phyloP scores from a whole-genome alignment of 30 jellyfish, hydroid and myxozoan genomes.

The Nemopilema nomurai region DNA sequence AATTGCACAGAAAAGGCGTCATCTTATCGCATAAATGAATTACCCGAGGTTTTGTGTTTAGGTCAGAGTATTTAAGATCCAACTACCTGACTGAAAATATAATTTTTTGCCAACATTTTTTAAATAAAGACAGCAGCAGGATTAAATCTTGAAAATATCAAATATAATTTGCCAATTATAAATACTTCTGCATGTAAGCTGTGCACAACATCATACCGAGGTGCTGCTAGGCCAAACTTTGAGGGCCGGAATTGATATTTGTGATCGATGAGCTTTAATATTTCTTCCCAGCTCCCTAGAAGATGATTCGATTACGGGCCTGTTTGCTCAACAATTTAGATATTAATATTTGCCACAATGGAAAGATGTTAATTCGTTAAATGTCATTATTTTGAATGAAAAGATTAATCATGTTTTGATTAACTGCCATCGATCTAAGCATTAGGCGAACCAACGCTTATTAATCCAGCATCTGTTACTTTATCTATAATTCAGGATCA shows the following conservation, averaged over 20 bases:
- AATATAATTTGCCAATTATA: background rate
- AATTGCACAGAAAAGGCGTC: no score
- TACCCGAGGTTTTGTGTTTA: no score
- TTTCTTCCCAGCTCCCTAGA: no score
- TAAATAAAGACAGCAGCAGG: no score
- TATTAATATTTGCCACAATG: background rate
- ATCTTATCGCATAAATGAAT: no score
- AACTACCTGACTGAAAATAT: no score
- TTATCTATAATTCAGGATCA: conserved; percentile 36
- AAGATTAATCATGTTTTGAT: background rate
- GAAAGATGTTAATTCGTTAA: background rate
- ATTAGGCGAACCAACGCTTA: conserved; percentile 40
- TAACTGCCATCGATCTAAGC: conserved; percentile 32
- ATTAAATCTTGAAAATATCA: background rate
- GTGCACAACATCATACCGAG: no score
- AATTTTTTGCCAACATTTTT: no score
- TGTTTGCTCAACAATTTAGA: background rate
- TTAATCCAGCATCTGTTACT: conserved; percentile 61
- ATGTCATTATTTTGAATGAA: background rate
- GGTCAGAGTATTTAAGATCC: no score
- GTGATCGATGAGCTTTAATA: no score
- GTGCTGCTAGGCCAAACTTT: background rate
- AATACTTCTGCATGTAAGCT: background rate
- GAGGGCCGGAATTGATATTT: no score
- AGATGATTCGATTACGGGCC: no score